Conservation (phyloP, 1,140 invertebrate species). For the Globodera rostochiensis region DNA sequence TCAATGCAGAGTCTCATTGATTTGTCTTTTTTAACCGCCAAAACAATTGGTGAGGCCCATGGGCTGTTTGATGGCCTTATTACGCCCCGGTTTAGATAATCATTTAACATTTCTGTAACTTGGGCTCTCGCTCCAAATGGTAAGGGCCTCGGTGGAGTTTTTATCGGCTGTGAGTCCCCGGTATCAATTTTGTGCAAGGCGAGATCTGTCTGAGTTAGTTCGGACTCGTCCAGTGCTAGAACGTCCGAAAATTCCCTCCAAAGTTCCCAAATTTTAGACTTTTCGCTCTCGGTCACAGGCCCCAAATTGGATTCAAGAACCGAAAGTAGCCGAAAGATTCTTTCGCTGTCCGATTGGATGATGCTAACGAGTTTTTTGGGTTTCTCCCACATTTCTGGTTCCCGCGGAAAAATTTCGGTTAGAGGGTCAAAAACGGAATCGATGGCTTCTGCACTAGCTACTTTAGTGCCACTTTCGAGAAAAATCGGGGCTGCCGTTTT, state of each 20-base stretch:
- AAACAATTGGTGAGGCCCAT: conserved; percentile 68
- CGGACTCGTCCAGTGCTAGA: not conserved
- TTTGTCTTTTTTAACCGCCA: conserved; percentile 70
- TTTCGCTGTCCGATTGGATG: not conserved
- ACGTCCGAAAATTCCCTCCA: not conserved
- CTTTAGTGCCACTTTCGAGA: not conserved
- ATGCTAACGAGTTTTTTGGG: not conserved
- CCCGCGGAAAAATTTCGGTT: not conserved
- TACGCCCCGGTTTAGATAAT: conserved; percentile 12
- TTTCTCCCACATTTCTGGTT: not conserved
- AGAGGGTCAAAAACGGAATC: not conserved
- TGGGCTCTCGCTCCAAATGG: conserved; percentile 5
- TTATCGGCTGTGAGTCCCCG: not conserved
- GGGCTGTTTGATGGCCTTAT: conserved; percentile 35
- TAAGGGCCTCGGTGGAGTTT: not conserved
- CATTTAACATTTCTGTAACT: conserved; percentile 18
- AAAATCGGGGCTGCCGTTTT: not conserved
- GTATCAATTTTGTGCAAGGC: not conserved
- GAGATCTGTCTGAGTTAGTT: not conserved
- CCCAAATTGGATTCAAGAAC: not conserved
- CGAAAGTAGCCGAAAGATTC: not conserved
- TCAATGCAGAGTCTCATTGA: conserved; percentile 67
- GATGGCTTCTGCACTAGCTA: not conserved
- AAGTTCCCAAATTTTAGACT: not conserved
- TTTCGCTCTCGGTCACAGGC: not conserved